These are phyloP conservation scores for Gopherus flavomarginatus DNA, from an alignment of 2,113 vertebrate genomes.

Conservation along the genomic window DNA sequence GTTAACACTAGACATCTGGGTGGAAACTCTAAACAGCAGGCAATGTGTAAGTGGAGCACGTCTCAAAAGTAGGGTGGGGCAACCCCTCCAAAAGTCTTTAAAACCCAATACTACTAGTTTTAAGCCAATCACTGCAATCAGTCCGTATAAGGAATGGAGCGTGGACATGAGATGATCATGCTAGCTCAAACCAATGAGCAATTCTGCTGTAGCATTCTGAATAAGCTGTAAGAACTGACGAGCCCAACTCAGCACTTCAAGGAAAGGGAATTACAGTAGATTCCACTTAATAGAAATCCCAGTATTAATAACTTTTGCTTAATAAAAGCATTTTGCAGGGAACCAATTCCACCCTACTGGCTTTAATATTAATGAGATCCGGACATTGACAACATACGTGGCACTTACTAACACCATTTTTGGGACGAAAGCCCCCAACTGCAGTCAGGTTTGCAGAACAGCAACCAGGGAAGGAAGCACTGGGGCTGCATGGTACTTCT, in stretches of 20 bases:
- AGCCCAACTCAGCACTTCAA: not conserved
- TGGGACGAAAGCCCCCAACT: not conserved
- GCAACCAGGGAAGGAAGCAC: not conserved
- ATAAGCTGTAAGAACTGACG: accelerated
- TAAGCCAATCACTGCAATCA: not conserved
- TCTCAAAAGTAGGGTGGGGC: not conserved
- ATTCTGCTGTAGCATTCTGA: not conserved
- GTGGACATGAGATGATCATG: not conserved
- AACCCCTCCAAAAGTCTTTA: not conserved
- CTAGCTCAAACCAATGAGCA: not conserved
- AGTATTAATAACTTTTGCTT: not conserved
- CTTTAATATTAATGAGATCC: not conserved
- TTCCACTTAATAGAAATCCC: not conserved
- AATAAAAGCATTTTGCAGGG: not conserved
- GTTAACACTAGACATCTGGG: no score
- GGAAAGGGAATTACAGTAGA: not conserved
- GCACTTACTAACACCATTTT: not conserved
- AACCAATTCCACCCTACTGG: not conserved
- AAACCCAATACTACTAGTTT: not conserved
- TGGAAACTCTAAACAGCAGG: not conserved
- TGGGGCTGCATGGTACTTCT: not conserved
- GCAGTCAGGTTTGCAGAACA: not conserved
- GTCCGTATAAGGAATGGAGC: not conserved
- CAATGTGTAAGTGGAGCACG: not conserved
- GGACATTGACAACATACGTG: not conserved